Evolutionary conservation across 2,888 invertebrate genomes (phyloP).

Genomic region (Dryomyza anilis): DNA sequence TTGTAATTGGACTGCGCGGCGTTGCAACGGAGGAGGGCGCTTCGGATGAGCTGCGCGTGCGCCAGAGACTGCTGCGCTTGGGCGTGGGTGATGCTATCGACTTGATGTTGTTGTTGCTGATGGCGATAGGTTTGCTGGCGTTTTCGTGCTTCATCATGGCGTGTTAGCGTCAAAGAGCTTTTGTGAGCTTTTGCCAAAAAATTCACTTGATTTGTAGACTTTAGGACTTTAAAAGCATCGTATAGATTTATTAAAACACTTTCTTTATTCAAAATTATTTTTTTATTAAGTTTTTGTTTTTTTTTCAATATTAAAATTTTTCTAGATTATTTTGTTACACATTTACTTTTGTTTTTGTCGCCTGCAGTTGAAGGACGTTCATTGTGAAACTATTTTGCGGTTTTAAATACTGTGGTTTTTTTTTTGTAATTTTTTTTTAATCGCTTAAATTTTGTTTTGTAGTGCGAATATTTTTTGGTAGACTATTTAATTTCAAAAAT

Average conservation of each 20-base stretch:
- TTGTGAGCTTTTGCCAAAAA: no score
- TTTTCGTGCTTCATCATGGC: slow-evolving; percentile 51
- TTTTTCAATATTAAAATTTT: not conserved
- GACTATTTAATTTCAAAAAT: no score
- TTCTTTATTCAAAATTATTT: no score
- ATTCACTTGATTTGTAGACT: no score
- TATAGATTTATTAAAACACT: not conserved
- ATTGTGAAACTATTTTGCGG: not conserved
- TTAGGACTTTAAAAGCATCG: not conserved
- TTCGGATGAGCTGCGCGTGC: slow-evolving; percentile 31
- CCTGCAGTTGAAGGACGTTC: slow-evolving; percentile 13
- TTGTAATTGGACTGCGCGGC: slow-evolving; percentile 56
- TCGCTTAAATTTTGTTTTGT: not conserved
- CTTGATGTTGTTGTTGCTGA: slow-evolving; percentile 21
- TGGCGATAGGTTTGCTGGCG: slow-evolving; percentile 36
- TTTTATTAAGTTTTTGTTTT: not conserved
- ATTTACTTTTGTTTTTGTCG: not conserved
- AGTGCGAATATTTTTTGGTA: no score
- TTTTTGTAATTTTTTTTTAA: not conserved
- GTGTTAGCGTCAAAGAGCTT: no score
- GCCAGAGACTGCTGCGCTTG: slow-evolving; percentile 35
- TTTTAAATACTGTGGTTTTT: no score
- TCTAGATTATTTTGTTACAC: not conserved
- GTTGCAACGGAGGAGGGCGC: slow-evolving; percentile 24
- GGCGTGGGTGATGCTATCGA: not conserved